Conservation (phyloP, 2,113 vertebrate species). For the Arvicanthis niloticus region DNA sequence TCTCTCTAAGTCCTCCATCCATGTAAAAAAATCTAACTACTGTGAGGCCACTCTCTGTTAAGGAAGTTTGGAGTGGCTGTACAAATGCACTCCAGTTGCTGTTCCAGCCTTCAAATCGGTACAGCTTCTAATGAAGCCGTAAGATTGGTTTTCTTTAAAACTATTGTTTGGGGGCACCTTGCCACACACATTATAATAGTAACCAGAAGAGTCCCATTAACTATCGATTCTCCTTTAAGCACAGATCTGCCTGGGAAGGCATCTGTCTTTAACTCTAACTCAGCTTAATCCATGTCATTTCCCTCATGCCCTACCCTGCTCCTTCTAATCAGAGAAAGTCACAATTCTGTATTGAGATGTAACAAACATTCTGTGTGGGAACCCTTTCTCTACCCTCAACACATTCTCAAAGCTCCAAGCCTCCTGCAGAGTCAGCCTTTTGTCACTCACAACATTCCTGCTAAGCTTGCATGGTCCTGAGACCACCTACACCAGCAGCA, state of each 20-base stretch:
- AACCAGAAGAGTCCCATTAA: neutral
- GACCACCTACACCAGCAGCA: neutral
- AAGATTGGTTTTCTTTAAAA: neutral
- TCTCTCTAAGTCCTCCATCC: neutral
- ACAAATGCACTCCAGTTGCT: neutral
- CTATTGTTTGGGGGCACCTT: neutral
- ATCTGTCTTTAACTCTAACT: neutral
- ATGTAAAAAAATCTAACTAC: neutral
- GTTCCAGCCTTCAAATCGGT: neutral
- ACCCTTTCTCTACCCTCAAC: neutral
- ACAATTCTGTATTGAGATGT: neutral
- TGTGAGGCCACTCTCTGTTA: neutral
- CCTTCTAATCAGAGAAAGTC: constrained; percentile 32
- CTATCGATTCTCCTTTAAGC: neutral
- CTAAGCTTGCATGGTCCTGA: neutral
- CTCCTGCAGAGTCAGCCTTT: neutral
- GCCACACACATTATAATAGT: neutral
- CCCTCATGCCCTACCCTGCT: neutral
- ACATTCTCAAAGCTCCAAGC: neutral
- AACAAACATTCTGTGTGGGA: neutral
- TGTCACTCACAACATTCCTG: neutral
- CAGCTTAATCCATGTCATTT: neutral
- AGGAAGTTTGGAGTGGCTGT: neutral
- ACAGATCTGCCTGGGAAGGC: neutral
- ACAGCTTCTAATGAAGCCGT: neutral